phyloP scores from a whole-genome alignment of 2,888 invertebrate genomes.

The Hipparchia semele region DNA sequence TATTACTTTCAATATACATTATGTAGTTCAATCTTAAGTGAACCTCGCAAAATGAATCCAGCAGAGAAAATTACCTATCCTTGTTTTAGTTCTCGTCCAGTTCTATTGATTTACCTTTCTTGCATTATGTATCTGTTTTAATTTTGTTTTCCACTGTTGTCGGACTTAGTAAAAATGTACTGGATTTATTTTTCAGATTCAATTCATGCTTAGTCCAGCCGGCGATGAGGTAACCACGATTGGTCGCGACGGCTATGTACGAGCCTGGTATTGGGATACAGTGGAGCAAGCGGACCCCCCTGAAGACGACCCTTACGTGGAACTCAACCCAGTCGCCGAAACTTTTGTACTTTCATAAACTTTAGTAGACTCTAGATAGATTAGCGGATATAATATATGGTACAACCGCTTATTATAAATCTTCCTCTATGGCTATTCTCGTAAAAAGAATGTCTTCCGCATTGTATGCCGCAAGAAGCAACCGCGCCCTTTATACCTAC shows the following conservation, averaged over 20 bases:
- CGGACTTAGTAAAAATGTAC: too few relatives aligned
- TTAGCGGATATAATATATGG: neutral
- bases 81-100: too few relatives aligned
- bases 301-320: slow-evolving; percentile 90
- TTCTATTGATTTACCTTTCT: too few relatives aligned
- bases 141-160: neutral
- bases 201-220: slow-evolving; percentile 73
- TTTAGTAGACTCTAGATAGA: neutral
- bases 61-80: too few relatives aligned
- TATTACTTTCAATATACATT: too few relatives aligned
- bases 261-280: slow-evolving; percentile 95
- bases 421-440: too few relatives aligned
- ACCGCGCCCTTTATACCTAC: too few relatives aligned
- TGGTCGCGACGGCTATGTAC: slow-evolving; percentile 89
- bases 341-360: slow-evolving; percentile 58
- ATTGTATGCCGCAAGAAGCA: too few relatives aligned
- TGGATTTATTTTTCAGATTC: slow-evolving; percentile 57
- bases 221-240: slow-evolving; percentile 75
- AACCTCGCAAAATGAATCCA: too few relatives aligned
- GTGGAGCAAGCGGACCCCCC: slow-evolving; percentile 94
- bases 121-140: neutral
- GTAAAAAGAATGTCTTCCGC: too few relatives aligned
- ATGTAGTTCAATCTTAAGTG: too few relatives aligned
- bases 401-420: too few relatives aligned
- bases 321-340: slow-evolving; percentile 94